phyloP scores from a whole-genome alignment of 2,113 vertebrate species.

The Geococcyx californianus region DNA sequence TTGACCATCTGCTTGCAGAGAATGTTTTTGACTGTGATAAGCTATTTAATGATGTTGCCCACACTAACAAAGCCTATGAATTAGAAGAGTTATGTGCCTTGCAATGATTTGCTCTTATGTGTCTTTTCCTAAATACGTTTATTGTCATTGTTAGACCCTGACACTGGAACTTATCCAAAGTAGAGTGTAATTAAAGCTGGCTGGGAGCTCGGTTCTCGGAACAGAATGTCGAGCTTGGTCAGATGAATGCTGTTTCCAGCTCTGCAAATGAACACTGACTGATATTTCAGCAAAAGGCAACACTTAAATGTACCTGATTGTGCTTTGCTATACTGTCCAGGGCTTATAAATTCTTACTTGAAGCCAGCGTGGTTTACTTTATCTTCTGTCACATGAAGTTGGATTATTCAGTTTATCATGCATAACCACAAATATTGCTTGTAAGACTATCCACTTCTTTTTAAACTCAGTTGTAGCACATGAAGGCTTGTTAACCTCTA shows the following conservation, averaged over 20 bases:
- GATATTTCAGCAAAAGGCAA: not conserved
- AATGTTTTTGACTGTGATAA: not conserved
- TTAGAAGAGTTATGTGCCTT: not conserved
- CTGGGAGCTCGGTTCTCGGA: not conserved
- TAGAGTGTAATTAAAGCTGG: not conserved
- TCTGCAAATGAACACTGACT: not conserved
- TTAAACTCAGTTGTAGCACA: not conserved
- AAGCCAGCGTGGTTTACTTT: not conserved
- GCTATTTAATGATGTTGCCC: slow-evolving; percentile 9
- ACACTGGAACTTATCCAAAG: not conserved
- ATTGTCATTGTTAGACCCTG: not conserved
- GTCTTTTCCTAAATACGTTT: not conserved
- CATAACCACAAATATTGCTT: not conserved
- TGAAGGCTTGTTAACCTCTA: not conserved
- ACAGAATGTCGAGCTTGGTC: not conserved
- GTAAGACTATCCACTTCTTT: not conserved
- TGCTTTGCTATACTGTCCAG: not conserved
- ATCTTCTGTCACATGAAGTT: not conserved
- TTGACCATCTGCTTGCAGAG: slow-evolving; percentile 32
- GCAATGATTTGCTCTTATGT: not conserved
- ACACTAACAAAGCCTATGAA: not conserved
- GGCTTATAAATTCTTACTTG: not conserved
- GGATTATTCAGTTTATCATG: not conserved
- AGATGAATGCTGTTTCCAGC: not conserved
- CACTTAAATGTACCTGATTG: not conserved